These are phyloP conservation scores for Acropora tenuis DNA, from an alignment of 64 coral and sea anemone genomes.

Conservation along the genomic window DNA sequence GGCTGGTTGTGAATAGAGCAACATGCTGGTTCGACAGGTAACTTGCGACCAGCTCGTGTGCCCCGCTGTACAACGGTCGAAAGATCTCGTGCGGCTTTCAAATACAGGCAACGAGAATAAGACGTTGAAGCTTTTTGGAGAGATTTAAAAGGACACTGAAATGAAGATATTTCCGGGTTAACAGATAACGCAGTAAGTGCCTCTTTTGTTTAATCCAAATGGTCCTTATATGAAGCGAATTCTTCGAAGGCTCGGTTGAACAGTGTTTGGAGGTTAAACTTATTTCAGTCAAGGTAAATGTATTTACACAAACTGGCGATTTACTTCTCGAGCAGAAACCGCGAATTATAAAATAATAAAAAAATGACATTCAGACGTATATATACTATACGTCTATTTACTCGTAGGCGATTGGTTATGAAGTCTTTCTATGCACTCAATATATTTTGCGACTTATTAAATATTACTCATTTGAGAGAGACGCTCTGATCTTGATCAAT, in stretches of 20 bases:
- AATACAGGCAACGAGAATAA: not conserved
- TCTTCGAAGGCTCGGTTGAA: not conserved
- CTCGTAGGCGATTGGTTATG: too few relatives aligned
- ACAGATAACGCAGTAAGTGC: not conserved
- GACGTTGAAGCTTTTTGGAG: not conserved
- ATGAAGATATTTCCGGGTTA: constrained; percentile 7
- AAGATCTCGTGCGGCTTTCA: not conserved
- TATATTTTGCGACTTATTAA: not conserved
- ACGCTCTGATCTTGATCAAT: not conserved
- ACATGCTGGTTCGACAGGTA: constrained; percentile 31
- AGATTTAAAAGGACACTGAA: not conserved
- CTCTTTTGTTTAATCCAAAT: not conserved
- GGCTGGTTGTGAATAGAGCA: constrained; percentile 11
- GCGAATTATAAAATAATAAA: not conserved
- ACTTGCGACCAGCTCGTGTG: constrained; percentile 8
- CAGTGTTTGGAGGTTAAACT: not conserved
- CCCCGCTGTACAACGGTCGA: not conserved
- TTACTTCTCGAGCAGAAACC: not conserved
- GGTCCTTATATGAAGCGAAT: too few relatives aligned
- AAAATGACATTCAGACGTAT: not conserved
- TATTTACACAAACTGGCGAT: not conserved
- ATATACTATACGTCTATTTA: not conserved
- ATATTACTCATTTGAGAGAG: not conserved
- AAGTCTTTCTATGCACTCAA: too few relatives aligned
- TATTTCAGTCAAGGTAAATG: not conserved